phyloP scores from a whole-genome alignment of 2,888 invertebrate genomes.

The Euzophera pinguis region DNA sequence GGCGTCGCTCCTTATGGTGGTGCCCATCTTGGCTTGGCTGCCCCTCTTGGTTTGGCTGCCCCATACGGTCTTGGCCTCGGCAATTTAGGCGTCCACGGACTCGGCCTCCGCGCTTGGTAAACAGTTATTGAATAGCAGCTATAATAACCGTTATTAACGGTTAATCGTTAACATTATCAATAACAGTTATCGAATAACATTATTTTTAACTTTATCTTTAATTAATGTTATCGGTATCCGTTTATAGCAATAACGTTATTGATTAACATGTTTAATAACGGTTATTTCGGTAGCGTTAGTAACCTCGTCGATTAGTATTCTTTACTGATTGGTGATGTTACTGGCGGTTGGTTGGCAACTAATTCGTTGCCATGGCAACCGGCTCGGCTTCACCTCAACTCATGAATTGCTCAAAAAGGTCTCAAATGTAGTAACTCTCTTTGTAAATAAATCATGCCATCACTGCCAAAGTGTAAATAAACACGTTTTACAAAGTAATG shows the following conservation, averaged over 20 bases:
- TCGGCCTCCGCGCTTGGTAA: slow-evolving; percentile 57
- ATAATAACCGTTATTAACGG: slow-evolving; percentile 18
- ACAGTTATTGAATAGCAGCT: slow-evolving; percentile 23
- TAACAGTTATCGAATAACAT: slow-evolving; percentile 10
- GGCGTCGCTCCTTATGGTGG: slow-evolving; percentile 21
- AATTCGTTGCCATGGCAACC: slow-evolving; percentile 29
- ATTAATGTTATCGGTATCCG: background rate
- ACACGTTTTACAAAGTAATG: slow-evolving; percentile 51
- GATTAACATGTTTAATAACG: slow-evolving; percentile 12
- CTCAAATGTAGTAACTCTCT: slow-evolving; percentile 74
- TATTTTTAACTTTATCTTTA: slow-evolving; percentile 3
- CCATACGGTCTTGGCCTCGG: slow-evolving; percentile 24
- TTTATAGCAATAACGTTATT: slow-evolving; percentile 20
- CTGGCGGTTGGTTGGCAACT: slow-evolving; percentile 28
- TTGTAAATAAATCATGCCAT: slow-evolving; percentile 74
- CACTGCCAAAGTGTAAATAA: slow-evolving; percentile 80
- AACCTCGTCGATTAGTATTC: slow-evolving; percentile 21
- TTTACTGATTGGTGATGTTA: slow-evolving; percentile 21
- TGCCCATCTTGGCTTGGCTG: slow-evolving; percentile 22
- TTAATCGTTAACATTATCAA: background rate
- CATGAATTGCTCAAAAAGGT: slow-evolving; percentile 55
- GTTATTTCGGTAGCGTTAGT: slow-evolving; percentile 16
- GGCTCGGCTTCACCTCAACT: slow-evolving; percentile 31
- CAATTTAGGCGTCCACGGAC: slow-evolving; percentile 24
- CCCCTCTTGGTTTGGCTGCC: slow-evolving; percentile 29